Base-by-base conservation (phyloP, 2,113 vertebrate species). In the Marmota flaviventris region DNA sequence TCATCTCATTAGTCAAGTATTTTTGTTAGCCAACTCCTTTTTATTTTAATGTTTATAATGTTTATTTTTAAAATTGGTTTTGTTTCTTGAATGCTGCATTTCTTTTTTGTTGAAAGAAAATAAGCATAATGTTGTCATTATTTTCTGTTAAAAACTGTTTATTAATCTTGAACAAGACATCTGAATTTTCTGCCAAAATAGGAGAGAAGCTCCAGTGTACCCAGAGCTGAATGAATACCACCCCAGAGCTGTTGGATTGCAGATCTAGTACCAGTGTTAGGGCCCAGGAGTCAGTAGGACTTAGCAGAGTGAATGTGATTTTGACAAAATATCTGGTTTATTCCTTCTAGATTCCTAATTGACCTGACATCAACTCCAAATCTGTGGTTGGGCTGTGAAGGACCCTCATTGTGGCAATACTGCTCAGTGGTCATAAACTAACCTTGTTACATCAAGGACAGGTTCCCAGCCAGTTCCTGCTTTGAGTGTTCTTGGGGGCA, bases 111-210 rank as follows among this genome's bases (percentile, higher is more conserved):
- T 91, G 25, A 39, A 81, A 72, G 56, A 53, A 10, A 14, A 51
- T 4, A 76, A 12, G 10, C 4, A 85, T 92, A 73, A 37, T 67
- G 1, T 45, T 56, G 1, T 27, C 2, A 32, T 61, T 56, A 48
- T 77, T 86, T 89, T 70, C 11, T 81, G 73, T 42, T 77, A 10
- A 51, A 91, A 89, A 75, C 48, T 72, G 11, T 27, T 69, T 79
- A 8, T 84, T 63, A 53, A 76, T 77, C 48, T 16, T 45, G 2
- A 96, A 17, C 1, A 87, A 25, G 5, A 85, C 1, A 1, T 5
- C 2, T 65, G 11, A 4, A 10, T 63, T 83, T 85, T 61, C 56
- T 79, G 25, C 12, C n/a, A 34, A 56, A 69, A 39, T 5, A 91
- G 17, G n/a, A 86, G 22, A 61, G 22, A 25, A 0, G 27, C 3